Evolutionary conservation across 2,113 vertebrate species (phyloP).

Genomic region (Crocuta crocuta): DNA sequence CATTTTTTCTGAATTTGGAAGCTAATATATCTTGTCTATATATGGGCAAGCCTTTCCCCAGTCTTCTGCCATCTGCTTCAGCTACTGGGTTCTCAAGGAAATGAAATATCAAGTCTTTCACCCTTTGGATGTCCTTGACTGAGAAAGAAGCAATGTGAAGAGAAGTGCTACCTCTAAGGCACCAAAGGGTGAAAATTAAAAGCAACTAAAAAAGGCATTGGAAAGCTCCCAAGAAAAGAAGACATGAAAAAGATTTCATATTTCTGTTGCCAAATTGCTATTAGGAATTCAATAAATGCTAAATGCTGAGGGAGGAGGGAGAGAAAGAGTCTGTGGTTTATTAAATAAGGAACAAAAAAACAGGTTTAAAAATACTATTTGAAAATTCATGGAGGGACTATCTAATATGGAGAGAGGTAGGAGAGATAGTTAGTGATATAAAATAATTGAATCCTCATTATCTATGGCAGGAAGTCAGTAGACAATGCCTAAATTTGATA

Average conservation of each 20-base stretch:
- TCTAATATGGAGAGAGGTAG: background rate
- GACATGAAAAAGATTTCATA: background rate
- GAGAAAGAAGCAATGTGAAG: slow-evolving; percentile 1
- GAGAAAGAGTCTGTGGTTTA: background rate
- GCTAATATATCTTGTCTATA: background rate
- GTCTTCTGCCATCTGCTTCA: slow-evolving; percentile 1
- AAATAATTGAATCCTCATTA: slow-evolving; percentile 15
- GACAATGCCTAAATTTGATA: background rate
- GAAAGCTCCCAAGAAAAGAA: background rate
- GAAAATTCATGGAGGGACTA: background rate
- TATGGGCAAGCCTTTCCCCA: background rate
- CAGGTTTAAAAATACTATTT: background rate
- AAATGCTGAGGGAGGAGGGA: background rate
- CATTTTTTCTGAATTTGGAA: background rate
- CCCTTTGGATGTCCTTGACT: background rate
- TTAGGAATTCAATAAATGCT: background rate
- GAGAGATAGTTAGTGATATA: background rate
- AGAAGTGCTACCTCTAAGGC: background rate
- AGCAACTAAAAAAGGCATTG: background rate
- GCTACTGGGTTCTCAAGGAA: background rate
- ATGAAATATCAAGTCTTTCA: background rate
- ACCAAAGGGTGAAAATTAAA: background rate
- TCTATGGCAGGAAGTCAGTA: background rate
- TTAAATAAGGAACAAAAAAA: slow-evolving; percentile 10
- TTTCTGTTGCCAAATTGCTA: background rate